These are phyloP conservation scores for Meriones unguiculatus DNA, from an alignment of 2,113 vertebrate genomes.

Conservation along the genomic window DNA sequence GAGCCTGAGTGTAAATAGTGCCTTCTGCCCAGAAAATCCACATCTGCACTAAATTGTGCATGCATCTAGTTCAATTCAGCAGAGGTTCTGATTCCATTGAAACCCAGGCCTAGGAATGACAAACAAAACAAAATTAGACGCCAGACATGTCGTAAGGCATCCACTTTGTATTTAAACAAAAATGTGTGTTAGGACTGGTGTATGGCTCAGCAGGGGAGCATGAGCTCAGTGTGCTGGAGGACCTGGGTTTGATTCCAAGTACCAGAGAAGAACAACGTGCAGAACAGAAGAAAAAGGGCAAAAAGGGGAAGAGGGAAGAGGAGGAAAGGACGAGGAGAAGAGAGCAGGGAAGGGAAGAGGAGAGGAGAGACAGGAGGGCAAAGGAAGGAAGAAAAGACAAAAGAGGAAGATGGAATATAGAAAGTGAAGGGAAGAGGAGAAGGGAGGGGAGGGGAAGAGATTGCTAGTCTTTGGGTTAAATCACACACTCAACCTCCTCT, in stretches of 20 bases:
- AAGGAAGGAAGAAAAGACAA: background rate
- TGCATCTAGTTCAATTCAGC: background rate
- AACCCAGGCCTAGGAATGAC: constrained; percentile 7
- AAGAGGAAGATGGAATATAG: too few relatives aligned
- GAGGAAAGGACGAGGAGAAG: accelerated
- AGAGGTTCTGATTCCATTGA: background rate
- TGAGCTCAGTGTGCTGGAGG: too few relatives aligned
- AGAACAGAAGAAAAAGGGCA: background rate
- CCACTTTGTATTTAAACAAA: background rate
- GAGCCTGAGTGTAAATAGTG: background rate
- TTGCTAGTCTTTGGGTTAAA: background rate
- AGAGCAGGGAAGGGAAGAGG: accelerated
- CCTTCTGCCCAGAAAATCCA: background rate
- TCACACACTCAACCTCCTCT: background rate
- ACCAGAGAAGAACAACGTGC: background rate
- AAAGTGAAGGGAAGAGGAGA: background rate
- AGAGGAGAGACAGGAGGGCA: background rate
- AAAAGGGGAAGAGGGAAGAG: too few relatives aligned
- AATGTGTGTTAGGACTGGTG: background rate
- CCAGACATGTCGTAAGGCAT: background rate
- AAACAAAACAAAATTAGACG: background rate
- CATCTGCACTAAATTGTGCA: too few relatives aligned
- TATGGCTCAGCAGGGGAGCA: background rate
- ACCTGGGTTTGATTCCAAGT: background rate
- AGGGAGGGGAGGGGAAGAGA: background rate